Evolutionary conservation across 2,888 invertebrate genomes (phyloP).

Genomic region (Griposia aprilina): DNA sequence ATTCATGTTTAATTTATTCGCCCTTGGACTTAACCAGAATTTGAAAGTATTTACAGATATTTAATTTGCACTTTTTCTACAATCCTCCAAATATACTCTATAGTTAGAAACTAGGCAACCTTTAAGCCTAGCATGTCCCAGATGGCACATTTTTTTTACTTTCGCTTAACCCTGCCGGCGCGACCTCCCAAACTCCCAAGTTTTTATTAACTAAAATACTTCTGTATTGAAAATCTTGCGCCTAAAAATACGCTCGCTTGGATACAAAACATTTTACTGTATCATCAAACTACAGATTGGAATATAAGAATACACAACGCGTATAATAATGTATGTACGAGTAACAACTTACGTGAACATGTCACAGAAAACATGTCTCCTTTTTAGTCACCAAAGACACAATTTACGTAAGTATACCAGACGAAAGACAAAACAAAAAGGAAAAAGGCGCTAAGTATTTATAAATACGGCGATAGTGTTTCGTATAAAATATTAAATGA

Average conservation of each 20-base stretch:
- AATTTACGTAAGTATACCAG: neutral
- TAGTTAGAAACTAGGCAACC: slow-evolving; percentile 15
- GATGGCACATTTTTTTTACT: slow-evolving; percentile 44
- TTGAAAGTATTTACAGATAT: neutral
- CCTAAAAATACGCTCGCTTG: slow-evolving; percentile 26
- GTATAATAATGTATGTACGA: slow-evolving; percentile 4
- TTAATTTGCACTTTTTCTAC: neutral
- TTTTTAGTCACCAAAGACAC: slow-evolving; percentile 12
- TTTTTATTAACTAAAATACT: slow-evolving; percentile 42
- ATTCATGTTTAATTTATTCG: neutral
- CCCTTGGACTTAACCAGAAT: neutral
- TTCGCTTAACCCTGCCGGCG: slow-evolving; percentile 30
- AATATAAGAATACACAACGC: slow-evolving; percentile 3
- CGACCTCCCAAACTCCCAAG: slow-evolving; percentile 37
- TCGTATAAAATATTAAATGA: slow-evolving; percentile 42
- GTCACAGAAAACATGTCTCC: slow-evolving; percentile 20
- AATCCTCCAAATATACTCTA: slow-evolving; percentile 8
- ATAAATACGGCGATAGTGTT: slow-evolving; percentile 4
- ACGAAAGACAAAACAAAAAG: slow-evolving; percentile 17
- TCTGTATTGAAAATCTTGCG: slow-evolving; percentile 38
- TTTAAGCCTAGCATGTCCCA: slow-evolving; percentile 33
- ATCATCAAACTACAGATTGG: slow-evolving; percentile 10
- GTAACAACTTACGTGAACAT: slow-evolving; percentile 31
- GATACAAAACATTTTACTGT: slow-evolving; percentile 11
- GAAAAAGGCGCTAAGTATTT: slow-evolving; percentile 21